A percentile compares a stretch with the other conserved stretches of the same genome.
These are phyloP conservation scores for Orientallactaga sibirica DNA, from an alignment of 2,797 vertebrate species.

Conservation along the genomic window DNA sequence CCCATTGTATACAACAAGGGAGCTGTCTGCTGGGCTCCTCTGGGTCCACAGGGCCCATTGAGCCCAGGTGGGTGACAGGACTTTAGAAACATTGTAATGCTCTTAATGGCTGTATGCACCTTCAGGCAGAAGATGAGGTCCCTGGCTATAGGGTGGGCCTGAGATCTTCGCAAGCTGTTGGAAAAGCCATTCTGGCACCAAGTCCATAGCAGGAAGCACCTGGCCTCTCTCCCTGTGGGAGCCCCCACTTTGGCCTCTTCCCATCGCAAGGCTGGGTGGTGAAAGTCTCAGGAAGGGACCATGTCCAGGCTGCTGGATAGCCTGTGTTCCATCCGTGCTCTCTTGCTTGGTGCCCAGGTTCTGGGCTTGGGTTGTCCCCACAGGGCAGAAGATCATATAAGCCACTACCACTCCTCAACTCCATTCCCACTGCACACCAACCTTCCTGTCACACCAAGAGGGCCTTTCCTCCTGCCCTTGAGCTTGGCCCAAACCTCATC, in stretches of 20 bases:
- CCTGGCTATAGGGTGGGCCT: background rate
- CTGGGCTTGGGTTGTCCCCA: accelerated
- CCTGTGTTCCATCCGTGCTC: background rate
- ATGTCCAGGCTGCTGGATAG: background rate
- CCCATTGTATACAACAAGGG: background rate
- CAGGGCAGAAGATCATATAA: too few species aligned
- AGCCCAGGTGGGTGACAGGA: accelerated
- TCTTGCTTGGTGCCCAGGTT: background rate
- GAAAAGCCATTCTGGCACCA: background rate
- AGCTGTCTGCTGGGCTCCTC: background rate
- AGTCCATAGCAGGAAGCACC: background rate
- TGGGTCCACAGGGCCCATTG: background rate
- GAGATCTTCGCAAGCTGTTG: too few species aligned
- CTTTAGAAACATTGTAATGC: accelerated
- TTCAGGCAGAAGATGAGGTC: background rate
- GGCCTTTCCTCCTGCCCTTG: background rate
- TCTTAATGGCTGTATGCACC: background rate
- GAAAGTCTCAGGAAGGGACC: background rate
- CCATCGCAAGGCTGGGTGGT: background rate
- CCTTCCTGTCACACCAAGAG: background rate
- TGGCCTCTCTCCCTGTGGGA: background rate
- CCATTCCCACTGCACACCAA: background rate
- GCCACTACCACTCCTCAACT: background rate
- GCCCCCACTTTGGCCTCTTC: background rate
- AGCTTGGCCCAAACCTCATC: background rate